phyloP scores from a whole-genome alignment of 2,888 invertebrate species.

The Platerodrilus igneus region DNA sequence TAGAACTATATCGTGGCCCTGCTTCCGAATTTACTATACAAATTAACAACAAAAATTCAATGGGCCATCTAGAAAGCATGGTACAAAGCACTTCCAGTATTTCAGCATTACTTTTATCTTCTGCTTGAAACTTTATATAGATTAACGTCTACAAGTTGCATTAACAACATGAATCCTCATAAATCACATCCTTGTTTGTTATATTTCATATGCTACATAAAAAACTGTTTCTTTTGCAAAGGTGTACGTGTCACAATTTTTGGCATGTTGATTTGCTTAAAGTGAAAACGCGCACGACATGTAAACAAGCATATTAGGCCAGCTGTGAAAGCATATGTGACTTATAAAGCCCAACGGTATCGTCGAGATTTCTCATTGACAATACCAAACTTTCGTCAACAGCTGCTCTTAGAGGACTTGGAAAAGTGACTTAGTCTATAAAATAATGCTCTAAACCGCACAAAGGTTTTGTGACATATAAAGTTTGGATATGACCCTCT shows the following conservation, averaged over 20 bases:
- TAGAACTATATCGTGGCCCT: constrained; percentile 69
- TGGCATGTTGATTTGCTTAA: constrained; percentile 6
- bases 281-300: constrained; percentile 25
- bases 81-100: constrained; percentile 35
- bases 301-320: constrained; percentile 27
- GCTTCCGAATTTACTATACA: constrained; percentile 36
- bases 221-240: too few relatives aligned
- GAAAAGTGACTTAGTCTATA: constrained; percentile 16
- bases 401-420: constrained; percentile 33
- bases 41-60: constrained; percentile 31
- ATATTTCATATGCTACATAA: too few relatives aligned
- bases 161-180: too few relatives aligned
- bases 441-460: too few relatives aligned
- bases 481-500: too few relatives aligned
- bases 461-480: too few relatives aligned
- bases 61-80: constrained; percentile 44
- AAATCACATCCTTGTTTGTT: too few relatives aligned
- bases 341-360: constrained; percentile 32
- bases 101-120: constrained; percentile 39
- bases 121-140: too few relatives aligned
- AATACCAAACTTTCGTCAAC: constrained; percentile 31
- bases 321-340: constrained; percentile 31
- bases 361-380: constrained; percentile 35
- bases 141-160: too few relatives aligned
- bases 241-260: too few relatives aligned